Conservation (phyloP, 2,113 vertebrate genomes). For the Sebastes fasciatus region DNA sequence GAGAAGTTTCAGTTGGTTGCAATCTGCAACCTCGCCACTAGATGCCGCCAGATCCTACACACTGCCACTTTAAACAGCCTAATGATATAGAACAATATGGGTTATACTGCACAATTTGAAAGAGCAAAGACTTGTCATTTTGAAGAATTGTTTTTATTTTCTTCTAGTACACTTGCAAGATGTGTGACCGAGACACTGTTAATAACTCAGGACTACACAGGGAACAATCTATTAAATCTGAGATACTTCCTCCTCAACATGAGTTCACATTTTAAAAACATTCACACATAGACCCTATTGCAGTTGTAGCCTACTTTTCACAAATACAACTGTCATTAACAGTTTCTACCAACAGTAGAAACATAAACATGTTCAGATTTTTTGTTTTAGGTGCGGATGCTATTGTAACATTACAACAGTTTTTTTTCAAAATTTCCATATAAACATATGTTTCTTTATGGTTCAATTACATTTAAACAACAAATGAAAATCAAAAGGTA, state of each 20-base stretch:
- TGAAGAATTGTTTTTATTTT: conserved; percentile 55
- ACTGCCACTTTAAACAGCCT: too few relatives aligned
- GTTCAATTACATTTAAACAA: conserved; percentile 32
- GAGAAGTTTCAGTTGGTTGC: too few relatives aligned
- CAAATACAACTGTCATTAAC: conserved; percentile 25
- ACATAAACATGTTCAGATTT: conserved; percentile 29
- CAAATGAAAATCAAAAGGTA: conserved; percentile 2
- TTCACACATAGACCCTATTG: conserved; percentile 39
- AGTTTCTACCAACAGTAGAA: conserved; percentile 52
- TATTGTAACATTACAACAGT: neutral
- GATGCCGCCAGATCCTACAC: too few relatives aligned
- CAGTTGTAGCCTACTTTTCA: conserved; percentile 27
- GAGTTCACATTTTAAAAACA: conserved; percentile 53
- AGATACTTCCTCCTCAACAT: conserved; percentile 18
- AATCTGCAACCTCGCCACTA: too few relatives aligned
- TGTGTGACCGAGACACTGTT: conserved; percentile 46
- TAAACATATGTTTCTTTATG: neutral
- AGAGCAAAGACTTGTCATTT: neutral
- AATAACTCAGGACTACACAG: conserved; percentile 47
- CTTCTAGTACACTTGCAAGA: conserved; percentile 58
- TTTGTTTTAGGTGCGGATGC: conserved; percentile 1
- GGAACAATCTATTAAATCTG: conserved; percentile 25
- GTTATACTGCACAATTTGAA: neutral
- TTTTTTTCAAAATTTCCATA: neutral
- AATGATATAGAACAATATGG: neutral